These are phyloP conservation scores for Trididemnum miniatum DNA, from an alignment of 23 tunicate species.

Conservation along the genomic window DNA sequence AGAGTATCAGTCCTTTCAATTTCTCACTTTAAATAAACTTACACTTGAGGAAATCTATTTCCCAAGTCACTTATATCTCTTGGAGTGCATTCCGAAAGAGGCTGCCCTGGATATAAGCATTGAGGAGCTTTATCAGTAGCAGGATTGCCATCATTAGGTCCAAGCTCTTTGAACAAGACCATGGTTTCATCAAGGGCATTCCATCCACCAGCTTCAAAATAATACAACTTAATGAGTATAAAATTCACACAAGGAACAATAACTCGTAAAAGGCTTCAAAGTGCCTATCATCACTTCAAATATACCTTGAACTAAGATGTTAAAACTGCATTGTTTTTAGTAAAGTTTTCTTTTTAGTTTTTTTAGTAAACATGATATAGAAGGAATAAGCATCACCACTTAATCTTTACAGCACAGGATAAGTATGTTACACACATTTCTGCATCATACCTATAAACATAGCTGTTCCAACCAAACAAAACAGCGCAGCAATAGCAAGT, in stretches of 20 bases:
- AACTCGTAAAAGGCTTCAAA: no score
- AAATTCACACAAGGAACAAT: background rate
- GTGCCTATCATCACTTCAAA: no score
- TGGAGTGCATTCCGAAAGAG: slow-evolving; percentile 23
- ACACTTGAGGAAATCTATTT: slow-evolving; percentile 92
- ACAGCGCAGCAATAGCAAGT: slow-evolving; percentile 53
- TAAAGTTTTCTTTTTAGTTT: no score
- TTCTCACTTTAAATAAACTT: slow-evolving; percentile 11
- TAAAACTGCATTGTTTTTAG: no score
- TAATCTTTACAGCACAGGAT: no score
- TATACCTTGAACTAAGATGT: no score
- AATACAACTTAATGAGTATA: background rate
- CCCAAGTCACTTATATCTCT: slow-evolving; percentile 54
- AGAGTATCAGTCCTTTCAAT: no score
- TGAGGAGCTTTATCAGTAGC: slow-evolving; percentile 76
- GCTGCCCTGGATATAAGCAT: slow-evolving; percentile 26
- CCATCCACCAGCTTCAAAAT: slow-evolving; percentile 67
- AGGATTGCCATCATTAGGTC: slow-evolving; percentile 83
- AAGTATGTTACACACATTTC: no score
- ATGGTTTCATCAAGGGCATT: slow-evolving; percentile 59
- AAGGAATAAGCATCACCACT: no score
- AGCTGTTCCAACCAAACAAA: slow-evolving; percentile 65
- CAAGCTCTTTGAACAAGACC: slow-evolving; percentile 40
- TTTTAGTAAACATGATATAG: no score
- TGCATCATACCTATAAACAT: slow-evolving; percentile 66